Evolutionary conservation across 2,888 invertebrate species (phyloP), one percentile per base, ranked within the genome.

Genomic region (Lacanobia oleracea): DNA sequence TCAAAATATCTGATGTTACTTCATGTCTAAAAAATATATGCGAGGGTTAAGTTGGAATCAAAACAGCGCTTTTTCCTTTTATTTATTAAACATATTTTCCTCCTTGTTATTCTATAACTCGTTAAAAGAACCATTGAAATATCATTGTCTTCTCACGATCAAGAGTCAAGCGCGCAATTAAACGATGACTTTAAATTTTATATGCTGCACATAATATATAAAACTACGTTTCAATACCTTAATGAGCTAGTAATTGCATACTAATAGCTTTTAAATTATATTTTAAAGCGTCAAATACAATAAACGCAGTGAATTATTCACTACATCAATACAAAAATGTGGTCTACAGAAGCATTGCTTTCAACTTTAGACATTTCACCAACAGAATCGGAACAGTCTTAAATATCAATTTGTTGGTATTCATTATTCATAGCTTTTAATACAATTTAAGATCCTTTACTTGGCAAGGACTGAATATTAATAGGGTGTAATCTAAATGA

Each of bases 401-500:
- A 27, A 65, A 80, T 74, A 69, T 69, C 57, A 73, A 80, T 72
- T 79, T 73, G 56, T 63, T 79, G 65, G 59, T 62, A 70, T 74
- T 67, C 16, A 77, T 77, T 74, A 84, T 81, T 77, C 72, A 75
- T 68, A 75, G 65, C 71, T 77, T 77, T 76, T 57, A 72, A 67
- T 79, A 81, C 69, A 78, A 73, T 75, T 81, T 77, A 76, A 73
- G 73, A 80, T 68, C 70, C 43, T 80, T 79, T 71, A 67, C 67
- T 72, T 67, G 56, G 57, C 64, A 69, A 64, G 61, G 57, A 63
- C 67, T 73, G 72, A 85, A 84, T 85, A 85, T 85, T 78, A 84
- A 85, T 84, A 73, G 77, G 64, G 53, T 71, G 67, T 84, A 82
- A 86, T 83, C 79, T 83, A 82, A 87, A 86, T 80, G 86, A 87